Evolutionary conservation across 2,888 invertebrate genomes (phyloP), one percentile per base, ranked within the genome.

Genomic region (Cecidostiba fungosa): DNA sequence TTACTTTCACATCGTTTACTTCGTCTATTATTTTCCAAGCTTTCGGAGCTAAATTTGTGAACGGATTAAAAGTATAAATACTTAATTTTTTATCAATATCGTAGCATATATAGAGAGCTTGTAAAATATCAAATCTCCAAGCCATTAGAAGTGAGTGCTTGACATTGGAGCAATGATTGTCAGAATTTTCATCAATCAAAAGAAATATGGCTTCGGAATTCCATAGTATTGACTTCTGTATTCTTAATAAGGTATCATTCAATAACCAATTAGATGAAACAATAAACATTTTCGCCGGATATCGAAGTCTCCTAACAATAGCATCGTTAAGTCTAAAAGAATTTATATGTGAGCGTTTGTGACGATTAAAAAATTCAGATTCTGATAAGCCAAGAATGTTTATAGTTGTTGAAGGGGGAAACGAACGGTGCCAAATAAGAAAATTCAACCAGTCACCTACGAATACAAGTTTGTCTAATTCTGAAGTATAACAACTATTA

Each of bases 361-460:
- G 72, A 16, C 72, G 72, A 14, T 43, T 23, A n/a, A 73, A 73
- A 8, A 12, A 32, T 23, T 14, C 23, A 4, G 72, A 43, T 43
- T 43, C n/a, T 3, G 23, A 39, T 16, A 73, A 23, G 12, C 39
- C 72, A 23, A 73, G 39, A n/a, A 73, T 39, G 43, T 43, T 73
- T n/a, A 73, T 12, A 10, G 72, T 10, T 12, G 43, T 43, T n/a
- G 12, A 12, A 1, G 3, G 3, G 23, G 23, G 23, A 23, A 43
- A 26, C 12, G 36, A 23, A 1, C 43, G 39, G 26, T 43, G 72
- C 36, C 19, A 43, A 43, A 3, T 23, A 3, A 43, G 2, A n/a
- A 73, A 73, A 19, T 73, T 43, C 2, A 12, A n/a, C 72, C 43
- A 73, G 3, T 73, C 43, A 32, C 72, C 72, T n/a, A 43, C 72